phyloP scores from a whole-genome alignment of 1,140 invertebrate species.

The Adelges cooleyi region DNA sequence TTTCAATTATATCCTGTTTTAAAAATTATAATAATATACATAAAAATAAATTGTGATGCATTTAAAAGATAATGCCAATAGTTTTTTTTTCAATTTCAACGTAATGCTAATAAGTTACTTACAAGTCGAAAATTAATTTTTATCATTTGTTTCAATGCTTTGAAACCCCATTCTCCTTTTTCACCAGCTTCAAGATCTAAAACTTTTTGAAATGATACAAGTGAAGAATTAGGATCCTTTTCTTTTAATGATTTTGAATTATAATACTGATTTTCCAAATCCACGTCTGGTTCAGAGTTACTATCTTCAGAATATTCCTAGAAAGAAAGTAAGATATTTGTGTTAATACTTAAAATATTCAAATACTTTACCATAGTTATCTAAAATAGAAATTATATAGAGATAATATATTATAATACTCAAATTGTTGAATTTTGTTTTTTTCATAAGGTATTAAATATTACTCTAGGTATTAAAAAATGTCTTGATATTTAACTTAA shows the following conservation, averaged over 20 bases:
- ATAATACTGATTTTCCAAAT: constrained; percentile 99
- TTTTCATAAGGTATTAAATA: no score
- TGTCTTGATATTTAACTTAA: no score
- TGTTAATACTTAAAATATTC: no score
- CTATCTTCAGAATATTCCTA: constrained; percentile 92
- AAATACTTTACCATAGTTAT: no score
- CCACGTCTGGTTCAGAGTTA: constrained; percentile 96
- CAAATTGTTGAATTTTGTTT: no score
- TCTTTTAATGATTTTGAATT: constrained; percentile 98
- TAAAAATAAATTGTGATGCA: not conserved
- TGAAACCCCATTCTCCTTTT: constrained; percentile 99
- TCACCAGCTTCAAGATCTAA: constrained; percentile 91
- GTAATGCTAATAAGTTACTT: constrained; percentile 37
- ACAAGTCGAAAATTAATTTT: constrained; percentile 99
- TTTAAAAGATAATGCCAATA: not conserved
- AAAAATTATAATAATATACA: no score
- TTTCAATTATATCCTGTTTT: no score
- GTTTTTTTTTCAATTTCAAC: no score
- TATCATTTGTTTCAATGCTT: constrained; percentile 99
- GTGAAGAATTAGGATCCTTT: constrained; percentile 82
- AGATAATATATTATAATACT: no score
- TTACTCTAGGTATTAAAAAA: no score
- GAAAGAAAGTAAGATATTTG: no score
- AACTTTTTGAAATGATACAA: constrained; percentile 94
- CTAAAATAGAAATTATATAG: no score